A percentile compares a stretch with the other conserved stretches of the same genome.
Evolutionary conservation across 2,888 invertebrate species (phyloP).

Genomic region (Drosophila conformis): DNA sequence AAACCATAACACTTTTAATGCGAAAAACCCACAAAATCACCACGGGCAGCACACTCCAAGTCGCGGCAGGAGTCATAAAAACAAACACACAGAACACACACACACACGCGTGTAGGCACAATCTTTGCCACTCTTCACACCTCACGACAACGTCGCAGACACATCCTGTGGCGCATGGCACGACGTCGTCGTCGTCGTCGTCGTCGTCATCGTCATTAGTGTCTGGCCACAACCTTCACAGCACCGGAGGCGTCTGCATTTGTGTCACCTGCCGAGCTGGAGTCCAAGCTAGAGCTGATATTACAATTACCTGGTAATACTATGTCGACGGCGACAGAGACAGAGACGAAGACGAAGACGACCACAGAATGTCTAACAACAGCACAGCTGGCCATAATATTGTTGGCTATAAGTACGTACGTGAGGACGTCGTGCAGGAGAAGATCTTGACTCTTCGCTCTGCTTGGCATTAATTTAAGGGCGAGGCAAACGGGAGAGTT

Average conservation of each 20-base stretch:
- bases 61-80: slow-evolving; percentile 67
- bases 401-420: slow-evolving; percentile 3
- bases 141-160: slow-evolving; percentile 66
- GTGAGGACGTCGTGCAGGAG: slow-evolving; percentile 18
- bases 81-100: slow-evolving; percentile 35
- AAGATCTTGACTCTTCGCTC: slow-evolving; percentile 20
- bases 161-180: slow-evolving; percentile 81
- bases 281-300: slow-evolving; percentile 48
- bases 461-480: slow-evolving; percentile 19
- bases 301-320: slow-evolving; percentile 77
- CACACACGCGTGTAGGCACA: neutral
- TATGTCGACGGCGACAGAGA: slow-evolving; percentile 25
- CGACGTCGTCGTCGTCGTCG: slow-evolving; percentile 45
- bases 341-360: slow-evolving; percentile 16
- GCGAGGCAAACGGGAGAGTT: slow-evolving; percentile 21
- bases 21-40: slow-evolving; percentile 76
- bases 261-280: slow-evolving; percentile 71
- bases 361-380: slow-evolving; percentile 72
- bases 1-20: slow-evolving; percentile 61
- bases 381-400: slow-evolving; percentile 55
- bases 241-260: slow-evolving; percentile 58
- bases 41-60: slow-evolving; percentile 52
- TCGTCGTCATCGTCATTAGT: slow-evolving; percentile 66
- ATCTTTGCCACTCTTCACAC: slow-evolving; percentile 64
- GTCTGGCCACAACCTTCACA: slow-evolving; percentile 39